Conservation (phyloP, 2,888 invertebrate species). For the Dioctria linearis region DNA sequence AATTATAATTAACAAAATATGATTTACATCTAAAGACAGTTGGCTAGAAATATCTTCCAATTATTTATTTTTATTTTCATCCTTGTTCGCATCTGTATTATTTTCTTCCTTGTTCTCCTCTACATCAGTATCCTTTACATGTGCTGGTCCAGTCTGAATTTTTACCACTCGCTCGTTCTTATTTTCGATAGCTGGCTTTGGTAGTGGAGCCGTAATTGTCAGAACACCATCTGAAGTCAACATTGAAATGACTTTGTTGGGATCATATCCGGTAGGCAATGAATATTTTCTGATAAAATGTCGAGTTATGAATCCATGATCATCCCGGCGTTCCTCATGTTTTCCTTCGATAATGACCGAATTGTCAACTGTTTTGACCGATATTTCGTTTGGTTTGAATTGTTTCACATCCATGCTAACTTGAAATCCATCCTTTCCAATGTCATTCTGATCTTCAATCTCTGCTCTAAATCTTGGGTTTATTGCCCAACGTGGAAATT, state of each 20-base stretch:
- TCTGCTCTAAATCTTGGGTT: background rate
- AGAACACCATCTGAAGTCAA: constrained; percentile 87
- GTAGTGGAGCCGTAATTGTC: constrained; percentile 79
- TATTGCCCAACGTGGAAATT: background rate
- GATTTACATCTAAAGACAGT: too few species aligned
- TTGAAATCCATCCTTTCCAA: constrained; percentile 79
- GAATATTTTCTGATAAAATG: constrained; percentile 83
- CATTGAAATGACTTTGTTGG: constrained; percentile 80
- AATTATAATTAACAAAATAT: too few species aligned
- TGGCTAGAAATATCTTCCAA: too few species aligned
- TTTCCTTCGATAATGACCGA: constrained; percentile 79
- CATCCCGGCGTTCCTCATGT: constrained; percentile 80
- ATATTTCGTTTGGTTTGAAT: constrained; percentile 79
- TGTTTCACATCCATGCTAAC: constrained; percentile 80
- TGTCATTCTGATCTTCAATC: background rate
- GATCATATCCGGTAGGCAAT: constrained; percentile 80
- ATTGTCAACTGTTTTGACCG: constrained; percentile 79
- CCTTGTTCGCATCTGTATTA: too few species aligned
- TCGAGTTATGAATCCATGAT: constrained; percentile 83
- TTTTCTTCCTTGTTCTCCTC: too few species aligned
- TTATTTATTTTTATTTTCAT: too few species aligned
- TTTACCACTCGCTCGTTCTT: constrained; percentile 74
- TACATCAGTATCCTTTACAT: constrained; percentile 61
- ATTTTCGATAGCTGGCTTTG: constrained; percentile 61
- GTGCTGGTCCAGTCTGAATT: constrained; percentile 76